These are phyloP conservation scores for Bombus balteatus DNA, from an alignment of 1,140 invertebrate species.

Conservation along the genomic window DNA sequence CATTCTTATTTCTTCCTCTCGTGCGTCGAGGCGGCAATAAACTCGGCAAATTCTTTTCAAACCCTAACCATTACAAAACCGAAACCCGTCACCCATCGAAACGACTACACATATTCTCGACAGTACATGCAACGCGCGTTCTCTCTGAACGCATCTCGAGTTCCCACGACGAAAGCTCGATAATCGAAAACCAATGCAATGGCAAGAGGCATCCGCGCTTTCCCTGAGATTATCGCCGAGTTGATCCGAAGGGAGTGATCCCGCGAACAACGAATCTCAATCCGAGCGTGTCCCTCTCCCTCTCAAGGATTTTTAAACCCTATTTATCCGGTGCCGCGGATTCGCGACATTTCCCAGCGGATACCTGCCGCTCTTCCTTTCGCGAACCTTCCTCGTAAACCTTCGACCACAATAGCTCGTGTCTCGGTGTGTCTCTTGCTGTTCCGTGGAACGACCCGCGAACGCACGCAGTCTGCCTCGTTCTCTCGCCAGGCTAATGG, in stretches of 20 bases:
- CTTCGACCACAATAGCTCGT: constrained; percentile 10
- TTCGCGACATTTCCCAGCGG: constrained; percentile 16
- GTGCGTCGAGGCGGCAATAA: too few species aligned
- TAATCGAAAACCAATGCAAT: constrained; percentile 5
- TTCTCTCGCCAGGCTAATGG: constrained; percentile 33
- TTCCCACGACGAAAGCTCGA: constrained; percentile 21
- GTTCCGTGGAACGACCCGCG: background rate
- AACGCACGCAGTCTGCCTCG: background rate
- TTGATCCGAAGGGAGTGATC: constrained; percentile 6
- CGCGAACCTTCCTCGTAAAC: too few species aligned
- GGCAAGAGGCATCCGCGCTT: background rate
- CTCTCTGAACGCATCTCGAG: background rate
- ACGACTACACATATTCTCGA: background rate
- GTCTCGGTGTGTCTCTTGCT: background rate
- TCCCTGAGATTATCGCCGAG: constrained; percentile 9
- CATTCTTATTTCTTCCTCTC: too few species aligned
- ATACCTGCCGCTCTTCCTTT: background rate
- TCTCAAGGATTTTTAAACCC: background rate
- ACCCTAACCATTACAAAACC: too few species aligned
- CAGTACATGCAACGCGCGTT: background rate
- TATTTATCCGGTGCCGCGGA: background rate
- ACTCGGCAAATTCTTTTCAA: too few species aligned
- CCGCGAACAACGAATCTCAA: constrained; percentile 27
- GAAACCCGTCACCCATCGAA: too few species aligned
- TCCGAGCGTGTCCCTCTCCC: background rate